These are phyloP conservation scores for Drosophila leontia DNA, from an alignment of 1,140 invertebrate species.

Conservation along the genomic window DNA sequence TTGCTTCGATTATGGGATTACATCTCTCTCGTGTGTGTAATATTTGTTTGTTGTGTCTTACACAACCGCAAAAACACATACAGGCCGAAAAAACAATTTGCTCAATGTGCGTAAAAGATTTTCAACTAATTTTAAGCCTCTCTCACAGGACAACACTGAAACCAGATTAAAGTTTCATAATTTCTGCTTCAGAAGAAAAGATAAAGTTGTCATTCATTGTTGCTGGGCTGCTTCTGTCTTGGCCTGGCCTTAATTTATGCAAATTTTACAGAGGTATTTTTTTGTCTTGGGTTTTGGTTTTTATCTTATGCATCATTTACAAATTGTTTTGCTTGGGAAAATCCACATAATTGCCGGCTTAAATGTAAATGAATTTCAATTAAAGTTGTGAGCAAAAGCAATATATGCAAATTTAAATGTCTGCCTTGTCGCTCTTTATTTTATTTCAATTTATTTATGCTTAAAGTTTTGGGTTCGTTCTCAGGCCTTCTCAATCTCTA, in stretches of 20 bases:
- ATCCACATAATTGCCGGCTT: conserved; percentile 73
- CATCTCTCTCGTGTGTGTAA: conserved; percentile 4
- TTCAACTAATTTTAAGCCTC: conserved; percentile 25
- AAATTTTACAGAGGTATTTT: conserved; percentile 60
- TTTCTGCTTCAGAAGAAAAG: conserved; percentile 22
- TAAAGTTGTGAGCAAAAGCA: conserved; percentile 56
- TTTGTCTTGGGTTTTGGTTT: conserved; percentile 32
- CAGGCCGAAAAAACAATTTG: conserved; percentile 40
- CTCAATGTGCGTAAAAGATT: conserved; percentile 39
- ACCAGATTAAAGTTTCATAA: conserved; percentile 54
- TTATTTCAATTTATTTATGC: conserved; percentile 54
- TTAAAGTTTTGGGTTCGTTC: conserved; percentile 62
- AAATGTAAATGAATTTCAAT: conserved; percentile 81
- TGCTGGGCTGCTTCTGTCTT: background rate
- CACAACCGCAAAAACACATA: conserved; percentile 21
- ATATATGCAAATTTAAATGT: conserved; percentile 52
- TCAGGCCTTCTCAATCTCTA: conserved; percentile 36
- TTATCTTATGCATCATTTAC: conserved; percentile 77
- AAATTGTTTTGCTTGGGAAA: conserved; percentile 76
- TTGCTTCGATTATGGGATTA: conserved; percentile 75
- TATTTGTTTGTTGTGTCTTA: conserved; percentile 29
- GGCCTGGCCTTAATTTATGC: conserved; percentile 71
- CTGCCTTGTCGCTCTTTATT: conserved; percentile 23
- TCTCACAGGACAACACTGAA: conserved; percentile 11
- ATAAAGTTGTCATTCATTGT: conserved; percentile 50